Evolutionary conservation across 1,140 invertebrate species (phyloP).

Genomic region (Geopemphigus sp.): DNA sequence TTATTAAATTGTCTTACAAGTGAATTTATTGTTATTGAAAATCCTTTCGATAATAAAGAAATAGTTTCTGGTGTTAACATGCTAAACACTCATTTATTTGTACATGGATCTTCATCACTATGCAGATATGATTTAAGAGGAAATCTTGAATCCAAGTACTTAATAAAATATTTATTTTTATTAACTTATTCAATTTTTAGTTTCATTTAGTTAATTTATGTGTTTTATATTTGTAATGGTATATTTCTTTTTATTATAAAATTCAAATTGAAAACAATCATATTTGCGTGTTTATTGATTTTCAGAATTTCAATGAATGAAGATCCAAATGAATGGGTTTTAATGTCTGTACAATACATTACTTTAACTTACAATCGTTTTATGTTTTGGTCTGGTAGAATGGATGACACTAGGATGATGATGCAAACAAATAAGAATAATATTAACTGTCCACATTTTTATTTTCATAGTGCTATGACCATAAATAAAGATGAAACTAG

Average conservation of each 20-base stretch:
- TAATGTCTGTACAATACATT: conserved; percentile 72
- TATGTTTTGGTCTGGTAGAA: conserved; percentile 74
- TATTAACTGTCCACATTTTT: conserved; percentile 29
- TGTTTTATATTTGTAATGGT: not conserved
- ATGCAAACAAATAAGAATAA: conserved; percentile 59
- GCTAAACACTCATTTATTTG: conserved; percentile 72
- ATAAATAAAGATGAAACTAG: conserved; percentile 61
- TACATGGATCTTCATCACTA: conserved; percentile 66
- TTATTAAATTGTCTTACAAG: conserved; percentile 86
- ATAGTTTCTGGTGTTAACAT: conserved; percentile 69
- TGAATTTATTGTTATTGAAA: conserved; percentile 80
- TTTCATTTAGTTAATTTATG: not conserved
- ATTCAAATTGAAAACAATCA: not conserved
- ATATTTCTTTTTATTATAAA: not conserved
- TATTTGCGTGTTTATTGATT: conserved; percentile 17
- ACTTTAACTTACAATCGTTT: conserved; percentile 70
- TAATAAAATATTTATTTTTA: conserved; percentile 26
- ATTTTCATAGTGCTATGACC: conserved; percentile 63
- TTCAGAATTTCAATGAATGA: conserved; percentile 58
- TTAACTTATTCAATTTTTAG: not conserved
- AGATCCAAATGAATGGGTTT: conserved; percentile 66
- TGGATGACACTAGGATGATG: conserved; percentile 71
- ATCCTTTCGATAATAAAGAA: conserved; percentile 70
- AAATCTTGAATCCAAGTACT: conserved; percentile 55
- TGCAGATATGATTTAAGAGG: conserved; percentile 75